Evolutionary conservation across 2,113 vertebrate species (phyloP), one percentile per base, ranked within the genome.

Genomic region (Nyctereutes procyonoides): DNA sequence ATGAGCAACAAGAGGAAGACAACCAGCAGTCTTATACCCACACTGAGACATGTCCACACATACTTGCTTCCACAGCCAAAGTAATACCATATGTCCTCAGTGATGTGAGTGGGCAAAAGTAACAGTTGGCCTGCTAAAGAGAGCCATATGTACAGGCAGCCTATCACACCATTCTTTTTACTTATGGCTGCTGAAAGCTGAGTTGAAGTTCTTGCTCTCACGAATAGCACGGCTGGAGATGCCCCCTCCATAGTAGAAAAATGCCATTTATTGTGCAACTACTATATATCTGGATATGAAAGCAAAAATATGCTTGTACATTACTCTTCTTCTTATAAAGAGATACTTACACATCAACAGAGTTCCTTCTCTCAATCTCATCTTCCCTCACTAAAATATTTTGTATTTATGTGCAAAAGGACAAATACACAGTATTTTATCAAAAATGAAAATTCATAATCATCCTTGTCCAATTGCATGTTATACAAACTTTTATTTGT

Each of bases 1-100:
- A 85, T 9, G 53, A 90, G 58, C 92, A 95, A 77, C n/a, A 90
- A 84, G 74, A 93, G 92, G 63, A 95, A 92, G 96, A 67, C 48
- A 93, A 88, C 19, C 63, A 96, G 80, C 51, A 90, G 63, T 60
- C 88, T 94, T 51, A 55, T 74, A 58, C 85, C 69, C 80, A 74
- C 94, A 84, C 32, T 0, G 15, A 96, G 88, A 94, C 84, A 73
- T 38, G 95, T 90, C 95, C 94, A 73, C 53, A 97, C 62, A 85
- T 76, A 95, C 86, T 93, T 43, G 11, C 58, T 96, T 96, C 95
- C 63, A 43, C 92, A 90, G 90, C 71, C 56, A 26, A 95, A 95
- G 92, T 53, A 77, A 88, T 0, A 3, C 97, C 97, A 96, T 97
- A 97, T 98, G 98, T 95, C 93, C 28, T 76, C 65, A 95, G 90